Evolutionary conservation across 2,797 vertebrate genomes (phyloP).

Genomic region (Myioborus miniatus): DNA sequence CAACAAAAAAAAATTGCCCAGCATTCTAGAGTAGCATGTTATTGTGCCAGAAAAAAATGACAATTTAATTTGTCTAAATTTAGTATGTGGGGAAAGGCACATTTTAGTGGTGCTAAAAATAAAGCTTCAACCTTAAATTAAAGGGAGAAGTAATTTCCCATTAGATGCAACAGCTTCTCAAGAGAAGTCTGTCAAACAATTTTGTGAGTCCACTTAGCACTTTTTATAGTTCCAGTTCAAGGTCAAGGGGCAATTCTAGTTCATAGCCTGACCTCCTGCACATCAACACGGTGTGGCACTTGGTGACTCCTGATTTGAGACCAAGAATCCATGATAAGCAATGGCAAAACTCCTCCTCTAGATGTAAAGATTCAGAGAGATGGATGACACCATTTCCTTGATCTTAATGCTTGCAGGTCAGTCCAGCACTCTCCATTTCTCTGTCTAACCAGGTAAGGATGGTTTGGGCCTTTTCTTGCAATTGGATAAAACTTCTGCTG

Average conservation of each 20-base stretch:
- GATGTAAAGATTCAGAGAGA: background rate
- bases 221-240: background rate
- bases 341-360: background rate
- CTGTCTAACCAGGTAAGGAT: background rate
- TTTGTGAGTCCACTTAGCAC: background rate
- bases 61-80: conserved; percentile 33
- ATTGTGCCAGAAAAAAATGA: background rate
- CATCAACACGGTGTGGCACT: background rate
- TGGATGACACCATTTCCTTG: background rate
- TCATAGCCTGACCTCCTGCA: background rate
- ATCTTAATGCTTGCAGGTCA: background rate
- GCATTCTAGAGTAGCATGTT: background rate
- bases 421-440: background rate
- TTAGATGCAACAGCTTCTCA: background rate
- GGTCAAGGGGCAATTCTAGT: background rate
- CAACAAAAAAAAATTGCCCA: background rate
- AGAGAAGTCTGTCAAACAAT: background rate
- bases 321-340: background rate
- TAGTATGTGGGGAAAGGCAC: background rate
- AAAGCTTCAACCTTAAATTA: background rate
- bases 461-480: background rate
- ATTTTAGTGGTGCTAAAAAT: conserved; percentile 15
- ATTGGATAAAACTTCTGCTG: background rate
- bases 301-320: background rate
- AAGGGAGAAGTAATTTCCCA: background rate